Conservation (phyloP, 2,797 vertebrate species). For the Crenuchus spilurus region DNA sequence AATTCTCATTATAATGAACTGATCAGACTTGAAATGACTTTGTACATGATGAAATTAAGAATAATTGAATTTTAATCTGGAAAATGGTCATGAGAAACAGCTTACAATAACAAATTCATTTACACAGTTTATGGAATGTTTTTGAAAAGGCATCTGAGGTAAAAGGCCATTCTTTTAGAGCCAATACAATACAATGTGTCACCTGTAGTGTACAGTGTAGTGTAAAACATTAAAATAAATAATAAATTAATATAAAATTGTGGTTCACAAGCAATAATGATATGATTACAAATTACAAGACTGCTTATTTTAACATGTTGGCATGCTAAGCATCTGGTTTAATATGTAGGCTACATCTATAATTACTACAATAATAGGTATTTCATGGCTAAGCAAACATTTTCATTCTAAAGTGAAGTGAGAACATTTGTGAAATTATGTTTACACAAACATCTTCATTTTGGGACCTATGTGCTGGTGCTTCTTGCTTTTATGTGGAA, state of each 20-base stretch:
- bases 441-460: neutral
- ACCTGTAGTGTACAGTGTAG: neutral
- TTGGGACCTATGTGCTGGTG: neutral
- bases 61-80: conserved; percentile 5
- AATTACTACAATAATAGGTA: too few species aligned
- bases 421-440: neutral
- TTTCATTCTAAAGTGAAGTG: too few species aligned
- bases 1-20: too few species aligned
- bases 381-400: too few species aligned
- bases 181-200: neutral
- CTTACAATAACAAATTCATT: neutral
- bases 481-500: neutral
- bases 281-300: neutral
- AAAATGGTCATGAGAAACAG: neutral
- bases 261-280: neutral
- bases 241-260: neutral
- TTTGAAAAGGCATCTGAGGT: neutral
- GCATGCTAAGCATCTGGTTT: neutral
- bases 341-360: neutral
- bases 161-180: neutral
- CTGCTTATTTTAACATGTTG: neutral
- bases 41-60: too few species aligned
- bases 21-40: too few species aligned
- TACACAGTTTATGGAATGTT: neutral
- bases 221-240: neutral